Conservation (phyloP, 2,888 invertebrate species). For the Parelbella ahira region DNA sequence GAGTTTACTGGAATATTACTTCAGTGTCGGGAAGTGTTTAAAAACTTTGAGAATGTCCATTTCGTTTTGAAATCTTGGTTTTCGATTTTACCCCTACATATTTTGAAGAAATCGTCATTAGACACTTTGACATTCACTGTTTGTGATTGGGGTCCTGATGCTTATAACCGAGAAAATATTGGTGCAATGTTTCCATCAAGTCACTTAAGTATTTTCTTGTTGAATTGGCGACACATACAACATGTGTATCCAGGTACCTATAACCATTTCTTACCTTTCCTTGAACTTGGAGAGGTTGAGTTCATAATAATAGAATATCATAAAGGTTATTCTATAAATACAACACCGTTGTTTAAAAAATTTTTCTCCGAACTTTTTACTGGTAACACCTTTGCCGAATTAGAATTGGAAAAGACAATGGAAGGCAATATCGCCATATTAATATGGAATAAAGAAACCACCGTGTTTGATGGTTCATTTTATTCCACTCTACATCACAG, state of each 20-base stretch:
- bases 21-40: slow-evolving; percentile 47
- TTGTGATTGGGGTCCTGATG: neutral
- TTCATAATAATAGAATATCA: slow-evolving; percentile 39
- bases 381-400: slow-evolving; percentile 2
- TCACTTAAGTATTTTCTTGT: slow-evolving; percentile 26
- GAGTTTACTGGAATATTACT: too few relatives aligned
- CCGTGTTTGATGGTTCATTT: slow-evolving; percentile 49
- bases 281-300: slow-evolving; percentile 37
- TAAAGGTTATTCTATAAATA: slow-evolving; percentile 35
- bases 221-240: slow-evolving; percentile 1
- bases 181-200: slow-evolving; percentile 24
- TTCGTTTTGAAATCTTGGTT: slow-evolving; percentile 39
- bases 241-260: too few relatives aligned
- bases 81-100: slow-evolving; percentile 30
- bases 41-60: slow-evolving; percentile 52
- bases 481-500: slow-evolving; percentile 41
- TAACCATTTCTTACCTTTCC: too few relatives aligned
- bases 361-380: slow-evolving; percentile 46
- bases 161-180: slow-evolving; percentile 13
- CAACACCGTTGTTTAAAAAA: slow-evolving; percentile 40
- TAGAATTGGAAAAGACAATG: slow-evolving; percentile 29
- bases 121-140: slow-evolving; percentile 12
- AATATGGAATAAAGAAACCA: slow-evolving; percentile 50
- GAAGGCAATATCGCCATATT: slow-evolving; percentile 45
- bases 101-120: slow-evolving; percentile 31